Percentiles rank a stretch among this genome's conserved stretches.
phyloP scores from a whole-genome alignment of 2,113 vertebrate species.

The Cottus gobio region DNA sequence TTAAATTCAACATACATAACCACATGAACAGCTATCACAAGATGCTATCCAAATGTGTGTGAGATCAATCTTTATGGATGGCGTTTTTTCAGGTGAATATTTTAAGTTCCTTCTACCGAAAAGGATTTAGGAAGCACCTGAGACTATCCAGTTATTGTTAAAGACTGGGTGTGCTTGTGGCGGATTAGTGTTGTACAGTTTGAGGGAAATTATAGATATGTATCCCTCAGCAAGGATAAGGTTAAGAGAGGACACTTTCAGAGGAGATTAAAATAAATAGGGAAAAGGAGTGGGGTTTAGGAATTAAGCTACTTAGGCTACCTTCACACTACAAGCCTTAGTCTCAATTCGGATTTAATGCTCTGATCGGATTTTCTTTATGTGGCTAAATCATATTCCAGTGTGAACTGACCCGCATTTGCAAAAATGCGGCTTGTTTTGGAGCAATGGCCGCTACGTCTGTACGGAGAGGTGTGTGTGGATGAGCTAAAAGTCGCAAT shows the following conservation, averaged over 20 bases:
- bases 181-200: conserved; percentile 26
- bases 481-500: neutral
- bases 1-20: neutral
- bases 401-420: neutral
- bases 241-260: conserved; percentile 22
- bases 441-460: neutral
- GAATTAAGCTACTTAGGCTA: conserved; percentile 20
- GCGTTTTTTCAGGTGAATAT: neutral
- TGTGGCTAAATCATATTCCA: neutral
- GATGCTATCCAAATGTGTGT: neutral
- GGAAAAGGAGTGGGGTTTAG: neutral
- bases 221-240: conserved; percentile 7
- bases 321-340: neutral
- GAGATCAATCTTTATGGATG: neutral
- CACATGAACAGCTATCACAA: neutral
- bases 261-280: conserved; percentile 23
- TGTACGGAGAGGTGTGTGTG: neutral
- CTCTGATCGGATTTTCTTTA: neutral
- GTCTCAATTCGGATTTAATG: neutral
- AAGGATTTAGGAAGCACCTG: conserved; percentile 1
- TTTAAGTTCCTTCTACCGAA: neutral
- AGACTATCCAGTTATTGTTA: neutral
- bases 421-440: neutral
- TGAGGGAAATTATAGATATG: conserved; percentile 26
- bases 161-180: neutral